Evolutionary conservation across 2,113 vertebrate species (phyloP), one percentile per base, ranked within the genome.

Genomic region (Anas platyrhynchos): DNA sequence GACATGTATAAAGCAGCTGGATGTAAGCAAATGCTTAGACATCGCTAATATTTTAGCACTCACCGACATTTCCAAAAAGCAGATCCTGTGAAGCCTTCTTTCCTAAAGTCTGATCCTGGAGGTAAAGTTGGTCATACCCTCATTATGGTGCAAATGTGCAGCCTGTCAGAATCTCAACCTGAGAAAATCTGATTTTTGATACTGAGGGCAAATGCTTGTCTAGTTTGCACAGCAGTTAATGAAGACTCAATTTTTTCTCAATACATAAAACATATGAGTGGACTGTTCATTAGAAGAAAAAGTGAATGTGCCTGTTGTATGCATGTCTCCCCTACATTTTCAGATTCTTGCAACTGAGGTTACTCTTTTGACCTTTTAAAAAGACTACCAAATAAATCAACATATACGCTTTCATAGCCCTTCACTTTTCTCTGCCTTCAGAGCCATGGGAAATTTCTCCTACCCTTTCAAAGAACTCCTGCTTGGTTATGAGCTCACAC

Each of bases 371-470:
- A 22, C 23, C 25, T 52, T 32, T 85, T 71, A n/a, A 78, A 78
- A 68, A 15, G 9, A 7, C 17, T 9, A 71, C 11, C 16, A 46
- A 5, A 2, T 17, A 54, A 34, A 58, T 61, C 17, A 65, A 6
- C 36, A 46, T 15, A 72, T 1, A 0, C 2, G 5, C 5, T 6
- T 78, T 78, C 50, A n/a, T 1, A 65, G 11, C 2, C 6, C 79
- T 75, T 66, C 67, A 29, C 16, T 34, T 59, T 58, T 65, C 26
- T 58, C n/a, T 63, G 11, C 61, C 52, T 66, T 69, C 21, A 69
- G 55, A 58, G 15, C 16, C 7, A 38, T 25, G 26, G 22, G 18
- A 88, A 55, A 75, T 20, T 65, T 9, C 7, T 83, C 12, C 27
- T 75, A 46, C 2, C 43, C 38, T 59, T 66, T 55, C 67, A 61